Conservation (phyloP, 2,797 vertebrate genomes). For the Pseudochirops corinnae region DNA sequence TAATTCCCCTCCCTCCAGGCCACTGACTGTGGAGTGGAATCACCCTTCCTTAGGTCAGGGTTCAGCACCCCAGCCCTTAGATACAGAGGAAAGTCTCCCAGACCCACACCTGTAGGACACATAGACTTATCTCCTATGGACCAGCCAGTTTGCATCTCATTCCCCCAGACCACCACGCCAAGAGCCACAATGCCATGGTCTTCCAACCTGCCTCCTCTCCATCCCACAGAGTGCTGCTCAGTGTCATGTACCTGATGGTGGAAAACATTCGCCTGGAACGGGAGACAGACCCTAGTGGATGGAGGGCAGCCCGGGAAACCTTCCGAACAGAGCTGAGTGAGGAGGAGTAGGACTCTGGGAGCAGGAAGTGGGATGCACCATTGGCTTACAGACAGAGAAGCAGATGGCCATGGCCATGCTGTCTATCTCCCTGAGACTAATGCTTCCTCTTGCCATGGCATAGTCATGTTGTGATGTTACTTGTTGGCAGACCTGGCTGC, state of each 20-base stretch:
- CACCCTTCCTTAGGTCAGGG: conserved; percentile 28
- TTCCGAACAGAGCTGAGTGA: conserved; percentile 94
- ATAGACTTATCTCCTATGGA: not conserved
- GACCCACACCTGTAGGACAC: not conserved
- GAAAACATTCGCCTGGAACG: conserved; percentile 92
- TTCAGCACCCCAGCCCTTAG: not conserved
- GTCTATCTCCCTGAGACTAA: not conserved
- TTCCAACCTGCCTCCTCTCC: not conserved
- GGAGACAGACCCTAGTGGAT: conserved; percentile 90
- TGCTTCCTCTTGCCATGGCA: not conserved
- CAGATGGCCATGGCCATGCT: not conserved
- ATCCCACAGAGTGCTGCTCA: conserved; percentile 93
- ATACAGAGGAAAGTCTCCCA: not conserved
- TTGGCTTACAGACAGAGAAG: not conserved
- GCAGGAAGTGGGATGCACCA: not conserved
- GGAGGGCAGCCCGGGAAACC: conserved; percentile 90
- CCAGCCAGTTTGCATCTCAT: not conserved
- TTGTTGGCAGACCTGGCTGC: not conserved
- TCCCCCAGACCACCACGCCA: not conserved
- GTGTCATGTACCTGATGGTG: conserved; percentile 98
- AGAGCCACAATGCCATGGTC: not conserved
- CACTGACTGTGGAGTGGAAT: not conserved
- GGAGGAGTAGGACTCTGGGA: conserved; percentile 52
- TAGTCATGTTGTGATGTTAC: not conserved
- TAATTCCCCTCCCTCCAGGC: not conserved